Evolutionary conservation across 1,140 invertebrate genomes (phyloP).

Genomic region (Bacillus rossius): DNA sequence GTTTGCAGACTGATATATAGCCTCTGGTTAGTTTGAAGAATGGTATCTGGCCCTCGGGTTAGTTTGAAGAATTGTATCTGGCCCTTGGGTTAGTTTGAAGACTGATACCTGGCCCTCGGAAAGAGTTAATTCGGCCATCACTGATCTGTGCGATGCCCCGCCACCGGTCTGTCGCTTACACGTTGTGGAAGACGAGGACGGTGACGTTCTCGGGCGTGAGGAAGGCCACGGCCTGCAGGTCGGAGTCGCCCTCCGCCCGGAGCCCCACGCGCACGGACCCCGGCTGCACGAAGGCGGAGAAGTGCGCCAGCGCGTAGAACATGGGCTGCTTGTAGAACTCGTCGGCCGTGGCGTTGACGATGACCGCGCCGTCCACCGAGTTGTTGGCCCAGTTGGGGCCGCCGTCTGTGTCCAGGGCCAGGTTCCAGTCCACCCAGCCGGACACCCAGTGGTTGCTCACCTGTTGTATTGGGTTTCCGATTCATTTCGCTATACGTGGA

Average conservation of each 20-base stretch:
- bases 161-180: conserved; percentile 21
- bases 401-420: conserved; percentile 47
- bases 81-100: too few species aligned
- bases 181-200: conserved; percentile 41
- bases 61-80: too few species aligned
- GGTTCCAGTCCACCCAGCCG: conserved; percentile 61
- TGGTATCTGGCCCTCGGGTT: too few species aligned
- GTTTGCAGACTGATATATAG: too few species aligned
- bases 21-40: too few species aligned
- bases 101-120: too few species aligned
- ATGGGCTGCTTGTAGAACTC: conserved; percentile 88
- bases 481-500: too few species aligned
- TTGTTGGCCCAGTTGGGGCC: conserved; percentile 58
- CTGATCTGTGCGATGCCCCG: too few species aligned
- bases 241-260: conserved; percentile 5
- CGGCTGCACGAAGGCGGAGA: conserved; percentile 71
- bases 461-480: too few species aligned
- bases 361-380: conserved; percentile 52
- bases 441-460: conserved; percentile 52
- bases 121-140: too few species aligned
- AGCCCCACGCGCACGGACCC: conserved; percentile 41
- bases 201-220: conserved; percentile 36
- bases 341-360: conserved; percentile 45
- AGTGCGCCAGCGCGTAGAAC: conserved; percentile 83
- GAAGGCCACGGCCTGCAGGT: conserved; percentile 33